Evolutionary conservation across 1,140 invertebrate species (phyloP).

Genomic region (Drosophila serrata): DNA sequence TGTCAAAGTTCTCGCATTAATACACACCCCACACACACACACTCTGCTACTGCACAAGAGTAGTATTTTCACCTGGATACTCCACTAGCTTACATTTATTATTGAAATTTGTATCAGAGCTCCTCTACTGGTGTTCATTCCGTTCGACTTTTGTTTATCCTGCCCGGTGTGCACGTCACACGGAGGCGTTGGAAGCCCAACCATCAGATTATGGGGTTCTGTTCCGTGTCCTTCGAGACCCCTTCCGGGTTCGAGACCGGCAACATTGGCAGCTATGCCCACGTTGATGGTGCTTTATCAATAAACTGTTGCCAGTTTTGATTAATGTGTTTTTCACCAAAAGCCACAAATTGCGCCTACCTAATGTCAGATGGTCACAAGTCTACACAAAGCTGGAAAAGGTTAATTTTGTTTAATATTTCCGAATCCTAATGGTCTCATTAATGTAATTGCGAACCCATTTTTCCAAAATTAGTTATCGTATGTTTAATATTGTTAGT

Average conservation of each 20-base stretch:
- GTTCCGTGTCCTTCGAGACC: slow-evolving; percentile 61
- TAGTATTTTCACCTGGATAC: slow-evolving; percentile 34
- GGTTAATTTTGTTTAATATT: slow-evolving; percentile 38
- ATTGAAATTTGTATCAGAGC: slow-evolving; percentile 72
- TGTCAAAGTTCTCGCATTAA: slow-evolving; percentile 54
- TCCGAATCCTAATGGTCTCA: slow-evolving; percentile 34
- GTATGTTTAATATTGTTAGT: too few relatives aligned
- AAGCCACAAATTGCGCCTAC: slow-evolving; percentile 7
- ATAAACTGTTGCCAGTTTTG: slow-evolving; percentile 61
- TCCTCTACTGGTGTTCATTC: slow-evolving; percentile 47
- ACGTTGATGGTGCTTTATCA: slow-evolving; percentile 58
- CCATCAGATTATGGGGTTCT: slow-evolving; percentile 58
- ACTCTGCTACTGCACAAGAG: neutral
- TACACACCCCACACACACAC: neutral
- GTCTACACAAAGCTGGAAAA: slow-evolving; percentile 14
- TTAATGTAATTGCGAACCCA: slow-evolving; percentile 40
- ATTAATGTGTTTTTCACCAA: slow-evolving; percentile 61
- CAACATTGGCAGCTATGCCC: slow-evolving; percentile 46
- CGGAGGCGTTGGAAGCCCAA: slow-evolving; percentile 40
- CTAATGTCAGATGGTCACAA: slow-evolving; percentile 12
- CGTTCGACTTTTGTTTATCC: slow-evolving; percentile 38
- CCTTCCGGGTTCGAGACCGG: slow-evolving; percentile 24
- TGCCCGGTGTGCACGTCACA: slow-evolving; percentile 43
- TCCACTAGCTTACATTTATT: slow-evolving; percentile 49
- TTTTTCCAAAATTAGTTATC: slow-evolving; percentile 5